Base-by-base conservation (phyloP, 2,888 invertebrate genomes). In the Schrankia costaestrigalis region DNA sequence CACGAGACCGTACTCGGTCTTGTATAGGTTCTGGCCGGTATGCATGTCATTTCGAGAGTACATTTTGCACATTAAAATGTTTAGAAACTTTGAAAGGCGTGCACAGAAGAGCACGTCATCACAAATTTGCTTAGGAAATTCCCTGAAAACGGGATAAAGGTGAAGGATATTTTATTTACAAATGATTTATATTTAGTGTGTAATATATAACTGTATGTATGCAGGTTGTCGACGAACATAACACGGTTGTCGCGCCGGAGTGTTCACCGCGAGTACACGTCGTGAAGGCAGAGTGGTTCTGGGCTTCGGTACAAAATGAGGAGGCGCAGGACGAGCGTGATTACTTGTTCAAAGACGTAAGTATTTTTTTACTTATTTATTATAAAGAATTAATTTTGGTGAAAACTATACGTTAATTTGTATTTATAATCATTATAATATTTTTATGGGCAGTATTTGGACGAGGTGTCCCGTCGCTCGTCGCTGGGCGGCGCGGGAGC, bases 271-370 rank as follows among this genome's bases (percentile, higher is more conserved):
- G 91, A 57, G 93, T 94, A 14, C 93, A 93, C 71, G 90, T 96
- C 46, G 93, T 97, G 33, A 96, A 95, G 80, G 95, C 95, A 3
- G 96, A 98, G 88, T 98, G 98, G 98, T 98, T 98, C 85, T 99
- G 98, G 98, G 96, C 95, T 21, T 97, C 97, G 27, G 96, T 98
- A 44, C 98, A 98, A 84, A 97, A 98, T 89, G 97, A 97, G 65
- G 95, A 95, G 51, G 94, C 95, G 63, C 96, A 97, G 43, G 94
- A 95, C 66, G 98, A 98, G 78, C 92, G 93, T 69, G 94, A 97
- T 56, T 97, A 97, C 83, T 89, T 93, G 10, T 96, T 95, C 68
- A 94, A 94, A 80, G 94, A 95, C 80, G 95, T 94, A 89, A 92
- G 92, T 90, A 31, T 11, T 11, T 31, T 30, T 4, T 26, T 9